A percentile compares a stretch with the other conserved stretches of the same genome.
phyloP scores from a whole-genome alignment of 2,113 vertebrate species.

The Dendrocopos noguchii region DNA sequence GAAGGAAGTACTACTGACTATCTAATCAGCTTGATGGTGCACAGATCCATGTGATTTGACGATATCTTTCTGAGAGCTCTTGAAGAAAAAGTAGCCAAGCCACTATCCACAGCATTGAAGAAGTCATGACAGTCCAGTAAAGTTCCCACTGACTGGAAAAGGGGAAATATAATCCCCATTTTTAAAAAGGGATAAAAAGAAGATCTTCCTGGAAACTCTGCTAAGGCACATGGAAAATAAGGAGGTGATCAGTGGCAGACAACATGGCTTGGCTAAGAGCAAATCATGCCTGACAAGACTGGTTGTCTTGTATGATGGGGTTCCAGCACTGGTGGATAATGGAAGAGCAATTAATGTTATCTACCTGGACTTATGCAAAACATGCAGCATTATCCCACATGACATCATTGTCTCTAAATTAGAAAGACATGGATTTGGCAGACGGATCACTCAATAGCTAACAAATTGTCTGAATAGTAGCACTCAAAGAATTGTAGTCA shows the following conservation, averaged over 20 bases:
- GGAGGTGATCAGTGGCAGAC: background rate
- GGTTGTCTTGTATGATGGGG: background rate
- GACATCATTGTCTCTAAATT: no score
- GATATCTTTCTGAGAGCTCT: background rate
- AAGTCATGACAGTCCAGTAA: background rate
- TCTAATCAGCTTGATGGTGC: background rate
- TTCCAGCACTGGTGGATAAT: no score
- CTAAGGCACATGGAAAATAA: no score
- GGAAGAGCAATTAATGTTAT: no score
- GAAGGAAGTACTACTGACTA: background rate
- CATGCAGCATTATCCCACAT: no score
- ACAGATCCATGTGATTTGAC: background rate
- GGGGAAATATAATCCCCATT: background rate
- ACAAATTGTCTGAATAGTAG: accelerated
- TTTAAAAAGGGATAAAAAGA: no score
- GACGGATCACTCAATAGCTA: background rate
- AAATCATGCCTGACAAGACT: background rate
- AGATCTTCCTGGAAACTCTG: no score
- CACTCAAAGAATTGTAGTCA: accelerated
- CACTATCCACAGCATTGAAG: background rate
- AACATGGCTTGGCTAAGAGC: background rate
- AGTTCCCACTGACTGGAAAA: background rate
- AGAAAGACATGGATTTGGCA: no score
- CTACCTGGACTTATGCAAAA: no score
- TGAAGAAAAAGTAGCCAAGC: background rate